These are phyloP conservation scores for Neosilurus mollespiculum DNA, from an alignment of 2,797 vertebrate genomes.

Conservation along the genomic window DNA sequence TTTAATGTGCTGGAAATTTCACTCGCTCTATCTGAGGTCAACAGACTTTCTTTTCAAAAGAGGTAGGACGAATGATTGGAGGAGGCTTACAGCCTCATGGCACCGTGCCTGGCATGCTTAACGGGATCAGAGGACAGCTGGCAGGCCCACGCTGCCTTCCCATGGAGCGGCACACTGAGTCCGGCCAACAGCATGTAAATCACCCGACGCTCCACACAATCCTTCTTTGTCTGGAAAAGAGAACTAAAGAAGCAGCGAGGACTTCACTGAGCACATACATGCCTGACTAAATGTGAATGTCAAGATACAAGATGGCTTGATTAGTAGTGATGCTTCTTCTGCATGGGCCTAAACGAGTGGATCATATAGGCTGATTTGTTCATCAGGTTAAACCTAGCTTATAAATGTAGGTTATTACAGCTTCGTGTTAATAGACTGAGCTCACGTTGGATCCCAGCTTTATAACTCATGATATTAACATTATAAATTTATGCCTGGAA, in stretches of 20 bases:
- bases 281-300: slow-evolving; percentile 47
- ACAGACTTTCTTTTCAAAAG: slow-evolving; percentile 62
- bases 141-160: slow-evolving; percentile 57
- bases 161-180: slow-evolving; percentile 51
- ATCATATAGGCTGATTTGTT: slow-evolving; percentile 5
- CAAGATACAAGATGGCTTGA: slow-evolving; percentile 51
- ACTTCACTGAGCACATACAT: slow-evolving; percentile 52
- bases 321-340: slow-evolving; percentile 24
- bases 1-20: slow-evolving; percentile 61
- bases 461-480: background rate
- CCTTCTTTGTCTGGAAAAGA: slow-evolving; percentile 58
- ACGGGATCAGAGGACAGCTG: slow-evolving; percentile 60
- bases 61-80: slow-evolving; percentile 58
- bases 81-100: slow-evolving; percentile 59
- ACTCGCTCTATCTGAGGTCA: slow-evolving; percentile 63
- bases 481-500: background rate
- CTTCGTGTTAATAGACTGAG: background rate
- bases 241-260: slow-evolving; percentile 54
- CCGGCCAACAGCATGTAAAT: slow-evolving; percentile 59
- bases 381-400: background rate
- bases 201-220: slow-evolving; percentile 56
- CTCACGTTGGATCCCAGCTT: background rate
- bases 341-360: background rate
- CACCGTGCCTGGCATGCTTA: slow-evolving; percentile 63
- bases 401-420: background rate